A percentile compares a stretch with the other conserved stretches of the same genome.
Evolutionary conservation across 2,113 vertebrate species (phyloP).

Genomic region (Laticauda laticaudata): DNA sequence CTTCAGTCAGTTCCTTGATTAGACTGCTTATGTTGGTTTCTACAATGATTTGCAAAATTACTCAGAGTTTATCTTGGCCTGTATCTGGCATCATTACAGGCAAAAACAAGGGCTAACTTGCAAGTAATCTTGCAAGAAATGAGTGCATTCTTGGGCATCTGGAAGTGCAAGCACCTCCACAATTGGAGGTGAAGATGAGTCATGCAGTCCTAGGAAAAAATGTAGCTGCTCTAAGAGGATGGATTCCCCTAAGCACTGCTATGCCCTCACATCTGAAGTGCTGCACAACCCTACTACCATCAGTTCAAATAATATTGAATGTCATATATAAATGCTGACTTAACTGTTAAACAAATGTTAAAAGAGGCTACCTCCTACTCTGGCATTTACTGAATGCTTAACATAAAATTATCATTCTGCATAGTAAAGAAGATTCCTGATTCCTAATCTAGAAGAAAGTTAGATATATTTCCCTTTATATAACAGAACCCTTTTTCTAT

Average conservation of each 20-base stretch:
- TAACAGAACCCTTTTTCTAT: background rate
- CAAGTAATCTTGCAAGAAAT: background rate
- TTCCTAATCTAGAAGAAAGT: background rate
- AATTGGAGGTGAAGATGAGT: background rate
- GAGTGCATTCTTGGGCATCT: background rate
- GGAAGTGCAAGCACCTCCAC: no score
- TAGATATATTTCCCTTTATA: background rate
- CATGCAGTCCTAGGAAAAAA: background rate
- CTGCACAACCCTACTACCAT: background rate
- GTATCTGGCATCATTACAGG: background rate
- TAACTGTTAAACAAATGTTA: background rate
- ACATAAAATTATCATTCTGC: background rate
- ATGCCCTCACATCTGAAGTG: background rate
- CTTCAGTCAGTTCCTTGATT: background rate
- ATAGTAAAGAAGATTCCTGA: background rate
- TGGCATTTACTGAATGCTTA: background rate
- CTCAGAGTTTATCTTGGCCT: background rate
- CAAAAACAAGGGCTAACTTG: background rate
- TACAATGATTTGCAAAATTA: background rate
- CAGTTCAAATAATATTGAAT: background rate
- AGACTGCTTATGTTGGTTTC: background rate
- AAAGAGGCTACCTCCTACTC: background rate
- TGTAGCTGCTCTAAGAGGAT: background rate
- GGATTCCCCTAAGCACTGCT: background rate
- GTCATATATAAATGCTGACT: background rate